Evolutionary conservation across 1,140 invertebrate species (phyloP).

Genomic region (Belonocnema kinseyi): DNA sequence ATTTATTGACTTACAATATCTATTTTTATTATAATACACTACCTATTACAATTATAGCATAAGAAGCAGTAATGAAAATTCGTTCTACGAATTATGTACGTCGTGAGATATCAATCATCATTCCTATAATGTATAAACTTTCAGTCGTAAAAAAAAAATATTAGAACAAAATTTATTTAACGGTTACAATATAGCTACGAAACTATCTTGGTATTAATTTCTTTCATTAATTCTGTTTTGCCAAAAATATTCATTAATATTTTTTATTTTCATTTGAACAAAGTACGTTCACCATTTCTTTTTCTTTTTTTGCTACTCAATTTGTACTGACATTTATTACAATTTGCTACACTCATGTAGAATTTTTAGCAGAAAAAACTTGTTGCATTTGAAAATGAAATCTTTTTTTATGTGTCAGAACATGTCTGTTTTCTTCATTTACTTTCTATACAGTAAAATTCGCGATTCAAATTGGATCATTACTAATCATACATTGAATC

Average conservation of each 20-base stretch:
- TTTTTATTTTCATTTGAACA: conserved; percentile 56
- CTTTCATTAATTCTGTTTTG: conserved; percentile 64
- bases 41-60: conserved; percentile 65
- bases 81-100: conserved; percentile 68
- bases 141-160: conserved; percentile 71
- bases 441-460: background rate
- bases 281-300: conserved; percentile 44
- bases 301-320: conserved; percentile 59
- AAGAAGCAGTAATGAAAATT: conserved; percentile 72
- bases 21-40: conserved; percentile 66
- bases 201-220: conserved; percentile 56
- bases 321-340: conserved; percentile 74
- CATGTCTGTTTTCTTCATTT: background rate
- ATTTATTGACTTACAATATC: conserved; percentile 72
- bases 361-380: conserved; percentile 43
- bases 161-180: conserved; percentile 66
- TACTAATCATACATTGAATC: background rate
- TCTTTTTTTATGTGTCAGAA: conserved; percentile 9
- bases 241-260: conserved; percentile 69
- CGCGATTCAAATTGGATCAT: too few species aligned
- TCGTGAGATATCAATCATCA: conserved; percentile 64
- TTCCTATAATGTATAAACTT: conserved; percentile 62
- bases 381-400: conserved; percentile 35
- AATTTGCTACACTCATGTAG: conserved; percentile 60
- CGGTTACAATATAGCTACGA: conserved; percentile 53